Conservation (phyloP, 2,888 invertebrate genomes). For the Ophion ventricosus region DNA sequence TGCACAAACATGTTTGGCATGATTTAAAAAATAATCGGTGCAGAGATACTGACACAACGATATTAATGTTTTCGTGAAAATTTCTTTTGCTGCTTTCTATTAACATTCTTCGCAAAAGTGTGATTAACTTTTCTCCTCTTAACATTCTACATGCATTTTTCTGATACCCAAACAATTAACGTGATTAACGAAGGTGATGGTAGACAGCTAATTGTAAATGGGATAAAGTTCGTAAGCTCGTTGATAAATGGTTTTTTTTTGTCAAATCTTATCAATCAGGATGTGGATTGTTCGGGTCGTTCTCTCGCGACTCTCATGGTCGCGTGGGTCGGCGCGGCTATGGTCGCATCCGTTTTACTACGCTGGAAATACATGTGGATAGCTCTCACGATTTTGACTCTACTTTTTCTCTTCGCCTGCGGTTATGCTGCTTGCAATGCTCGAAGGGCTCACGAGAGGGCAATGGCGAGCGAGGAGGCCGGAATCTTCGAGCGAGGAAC, state of each 20-base stretch:
- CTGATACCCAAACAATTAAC: neutral
- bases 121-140: neutral
- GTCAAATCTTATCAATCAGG: slow-evolving; percentile 62
- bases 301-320: slow-evolving; percentile 74
- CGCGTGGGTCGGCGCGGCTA: slow-evolving; percentile 75
- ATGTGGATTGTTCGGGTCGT: slow-evolving; percentile 74
- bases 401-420: slow-evolving; percentile 75
- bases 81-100: neutral
- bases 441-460: slow-evolving; percentile 63
- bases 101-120: slow-evolving; percentile 3
- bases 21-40: neutral
- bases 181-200: neutral
- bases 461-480: slow-evolving; percentile 54
- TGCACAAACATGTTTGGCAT: neutral
- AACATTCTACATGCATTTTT: neutral
- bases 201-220: neutral
- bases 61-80: neutral
- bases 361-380: slow-evolving; percentile 78
- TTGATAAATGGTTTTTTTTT: slow-evolving; percentile 16
- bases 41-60: neutral
- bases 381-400: slow-evolving; percentile 73
- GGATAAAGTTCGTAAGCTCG: neutral
- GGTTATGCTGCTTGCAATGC: slow-evolving; percentile 74
- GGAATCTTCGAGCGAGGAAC: slow-evolving; percentile 62
- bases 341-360: slow-evolving; percentile 75